Evolutionary conservation across 2,888 invertebrate genomes (phyloP), one percentile per base, ranked within the genome.

Genomic region (Tachina lurida): DNA sequence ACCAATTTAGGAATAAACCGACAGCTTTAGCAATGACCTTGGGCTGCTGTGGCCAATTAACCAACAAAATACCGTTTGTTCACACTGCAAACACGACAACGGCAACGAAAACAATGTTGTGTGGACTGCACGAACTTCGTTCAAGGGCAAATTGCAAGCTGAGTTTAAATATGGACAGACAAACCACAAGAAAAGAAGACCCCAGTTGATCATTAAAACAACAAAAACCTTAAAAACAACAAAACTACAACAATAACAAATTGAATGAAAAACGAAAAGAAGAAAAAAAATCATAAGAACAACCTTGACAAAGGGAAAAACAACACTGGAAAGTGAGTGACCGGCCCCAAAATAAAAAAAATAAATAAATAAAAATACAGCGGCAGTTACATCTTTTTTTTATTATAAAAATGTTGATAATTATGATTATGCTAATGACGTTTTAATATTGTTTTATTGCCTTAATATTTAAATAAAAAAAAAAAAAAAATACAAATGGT

Each of bases 1-100:
- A 47, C 31, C 22, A 67, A 31, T 31, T 17, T 10, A 22, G 19
- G 54, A 60, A 73, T 43, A 49, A 49, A 43, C 41, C 58, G 17
- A 62, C 41, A 49, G 22, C 54, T 22, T 56, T 70, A 75, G 22
- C 45, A 75, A 73, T 67, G 86, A 76, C 83, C 86, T 86, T 86
- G 86, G 71, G 54, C 71, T 52, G 19, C 60, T 86, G 82, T 79
- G 85, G 86, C 86, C 86, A 86, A 86, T 86, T 86, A 83, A 86
- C 79, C 79, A 70, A 83, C 52, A 86, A 85, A 86, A 79, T 83
- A 86, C 82, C 86, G 86, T 86, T 86, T 75, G 47, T 75, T 86
- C 75, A 71, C 75, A 79, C 63, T 80, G 45, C 43, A 45, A 73
- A 62, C 45, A 10, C 31, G 31, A 31, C 31, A 31, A 62, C 45